These are phyloP conservation scores for Brachionus asplanchnoidis DNA, from an alignment of 1,140 invertebrate genomes.

Conservation along the genomic window DNA sequence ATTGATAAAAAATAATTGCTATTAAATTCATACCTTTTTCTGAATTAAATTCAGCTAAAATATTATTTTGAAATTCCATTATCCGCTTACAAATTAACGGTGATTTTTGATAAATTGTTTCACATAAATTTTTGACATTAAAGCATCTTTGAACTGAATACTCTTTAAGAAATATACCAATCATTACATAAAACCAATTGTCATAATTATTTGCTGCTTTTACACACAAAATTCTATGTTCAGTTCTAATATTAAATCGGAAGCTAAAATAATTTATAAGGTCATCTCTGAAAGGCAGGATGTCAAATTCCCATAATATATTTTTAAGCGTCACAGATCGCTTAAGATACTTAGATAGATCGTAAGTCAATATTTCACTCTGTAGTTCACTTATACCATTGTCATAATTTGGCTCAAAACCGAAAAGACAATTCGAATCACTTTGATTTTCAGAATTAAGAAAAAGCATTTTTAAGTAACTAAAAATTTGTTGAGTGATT, in stretches of 20 bases:
- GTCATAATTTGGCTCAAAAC: not conserved
- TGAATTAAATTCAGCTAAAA: not conserved
- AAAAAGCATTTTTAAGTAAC: not conserved
- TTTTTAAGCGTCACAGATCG: not conserved
- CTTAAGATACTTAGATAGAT: not conserved
- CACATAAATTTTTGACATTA: not conserved
- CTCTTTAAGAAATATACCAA: not conserved
- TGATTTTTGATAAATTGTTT: not conserved
- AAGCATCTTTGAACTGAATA: not conserved
- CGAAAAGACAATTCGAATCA: not conserved
- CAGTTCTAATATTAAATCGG: not conserved
- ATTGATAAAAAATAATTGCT: too few species aligned
- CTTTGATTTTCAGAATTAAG: not conserved
- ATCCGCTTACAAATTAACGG: not conserved
- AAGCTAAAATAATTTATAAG: not conserved
- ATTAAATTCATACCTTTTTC: not conserved
- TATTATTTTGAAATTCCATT: not conserved
- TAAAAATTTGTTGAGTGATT: too few species aligned
- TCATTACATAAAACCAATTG: not conserved
- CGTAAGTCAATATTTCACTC: not conserved
- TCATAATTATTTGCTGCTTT: not conserved
- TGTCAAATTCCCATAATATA: slow-evolving; percentile 9
- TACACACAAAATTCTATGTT: not conserved
- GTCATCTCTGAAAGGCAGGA: not conserved
- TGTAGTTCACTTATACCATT: not conserved